Evolutionary conservation across 2,888 invertebrate species (phyloP).

Genomic region (Dryococelus australis): DNA sequence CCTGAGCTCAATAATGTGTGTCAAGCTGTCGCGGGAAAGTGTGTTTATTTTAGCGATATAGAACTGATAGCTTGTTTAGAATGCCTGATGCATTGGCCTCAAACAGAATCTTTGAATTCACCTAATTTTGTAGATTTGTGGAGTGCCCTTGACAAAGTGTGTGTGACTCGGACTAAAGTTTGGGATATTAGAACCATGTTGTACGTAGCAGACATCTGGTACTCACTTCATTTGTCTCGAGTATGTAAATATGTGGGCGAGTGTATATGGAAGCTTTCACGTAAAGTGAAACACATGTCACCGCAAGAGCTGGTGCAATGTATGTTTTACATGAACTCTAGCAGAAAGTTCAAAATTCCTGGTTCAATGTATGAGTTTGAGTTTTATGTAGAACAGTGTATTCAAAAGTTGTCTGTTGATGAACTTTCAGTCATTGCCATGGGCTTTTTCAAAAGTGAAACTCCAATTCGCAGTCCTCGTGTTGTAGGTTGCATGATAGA

Average conservation of each 20-base stretch:
- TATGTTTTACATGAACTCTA: conserved; percentile 71
- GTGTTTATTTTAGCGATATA: conserved; percentile 64
- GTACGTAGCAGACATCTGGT: conserved; percentile 70
- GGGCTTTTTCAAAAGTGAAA: conserved; percentile 81
- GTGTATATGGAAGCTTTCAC: conserved; percentile 64
- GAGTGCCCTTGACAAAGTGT: conserved; percentile 72
- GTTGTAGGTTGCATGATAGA: conserved; percentile 63
- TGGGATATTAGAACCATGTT: conserved; percentile 67
- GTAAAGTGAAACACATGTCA: conserved; percentile 66
- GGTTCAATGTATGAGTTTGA: conserved; percentile 72
- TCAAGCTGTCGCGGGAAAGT: conserved; percentile 58
- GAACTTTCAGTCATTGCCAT: conserved; percentile 76
- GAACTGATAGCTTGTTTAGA: conserved; percentile 65
- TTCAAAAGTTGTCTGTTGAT: conserved; percentile 66
- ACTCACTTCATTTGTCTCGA: conserved; percentile 64
- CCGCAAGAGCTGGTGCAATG: conserved; percentile 70
- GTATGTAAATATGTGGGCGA: conserved; percentile 65
- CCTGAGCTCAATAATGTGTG: conserved; percentile 28
- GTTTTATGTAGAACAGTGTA: conserved; percentile 61
- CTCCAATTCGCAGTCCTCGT: conserved; percentile 63
- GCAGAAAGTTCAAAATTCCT: conserved; percentile 57
- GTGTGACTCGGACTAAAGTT: conserved; percentile 59
- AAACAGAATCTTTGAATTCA: conserved; percentile 61
- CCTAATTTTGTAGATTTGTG: conserved; percentile 71
- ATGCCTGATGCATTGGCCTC: conserved; percentile 63